Conservation (phyloP, 2,888 invertebrate species). For the Cordilura impudica region DNA sequence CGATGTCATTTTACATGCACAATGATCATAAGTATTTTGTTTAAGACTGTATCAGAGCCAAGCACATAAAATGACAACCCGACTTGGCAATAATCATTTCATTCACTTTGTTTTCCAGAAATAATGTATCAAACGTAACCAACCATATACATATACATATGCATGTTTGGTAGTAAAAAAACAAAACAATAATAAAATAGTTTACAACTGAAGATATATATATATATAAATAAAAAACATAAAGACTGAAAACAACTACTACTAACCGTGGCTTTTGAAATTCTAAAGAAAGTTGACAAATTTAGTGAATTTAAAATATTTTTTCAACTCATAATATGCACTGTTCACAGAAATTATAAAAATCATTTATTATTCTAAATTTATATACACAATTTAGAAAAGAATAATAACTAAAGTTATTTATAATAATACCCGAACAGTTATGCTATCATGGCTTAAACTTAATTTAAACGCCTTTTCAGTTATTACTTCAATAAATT, state of each 20-base stretch:
- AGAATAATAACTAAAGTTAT: no score
- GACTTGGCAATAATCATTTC: conserved; percentile 46
- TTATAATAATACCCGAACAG: no score
- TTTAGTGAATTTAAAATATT: no score
- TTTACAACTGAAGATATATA: not conserved
- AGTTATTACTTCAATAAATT: not conserved
- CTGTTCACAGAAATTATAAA: no score
- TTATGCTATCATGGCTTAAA: no score
- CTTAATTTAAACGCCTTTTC: no score
- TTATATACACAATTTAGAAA: no score
- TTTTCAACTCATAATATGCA: no score
- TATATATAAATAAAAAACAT: not conserved
- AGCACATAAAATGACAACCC: conserved; percentile 32
- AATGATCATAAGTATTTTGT: conserved; percentile 37
- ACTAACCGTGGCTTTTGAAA: not conserved
- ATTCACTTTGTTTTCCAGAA: conserved; percentile 15
- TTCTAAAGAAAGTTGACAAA: no score
- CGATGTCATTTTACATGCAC: not conserved
- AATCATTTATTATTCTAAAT: no score
- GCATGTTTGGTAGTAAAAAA: not conserved
- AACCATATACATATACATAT: not conserved
- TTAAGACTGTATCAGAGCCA: not conserved
- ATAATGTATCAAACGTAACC: conserved; percentile 25
- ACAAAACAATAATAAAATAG: no score
- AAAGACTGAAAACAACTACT: not conserved